Base-by-base conservation (phyloP, 2,113 vertebrate species). In the Phalacrocorax carbo region DNA sequence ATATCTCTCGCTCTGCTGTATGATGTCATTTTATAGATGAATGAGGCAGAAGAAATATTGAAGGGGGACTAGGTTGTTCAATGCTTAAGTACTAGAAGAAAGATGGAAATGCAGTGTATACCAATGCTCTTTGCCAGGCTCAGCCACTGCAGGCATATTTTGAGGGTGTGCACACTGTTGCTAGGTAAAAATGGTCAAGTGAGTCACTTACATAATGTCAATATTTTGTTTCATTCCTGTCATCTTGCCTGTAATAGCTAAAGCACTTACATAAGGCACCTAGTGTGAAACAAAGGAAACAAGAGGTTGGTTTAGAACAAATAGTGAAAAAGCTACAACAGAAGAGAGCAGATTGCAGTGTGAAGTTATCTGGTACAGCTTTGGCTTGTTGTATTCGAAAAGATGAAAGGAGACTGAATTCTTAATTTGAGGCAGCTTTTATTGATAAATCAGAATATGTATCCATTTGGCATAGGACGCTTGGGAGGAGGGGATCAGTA, bases 151-250 rank as follows among this genome's bases (percentile, higher is more conserved):
- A 69, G 12, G 19, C 21, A 51, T 61, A 38, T 27, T 72, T 91
- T 3, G 5, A 58, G 52, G 25, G 2, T 68, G 9, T 75, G 52
- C 32, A 30, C 4, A 7, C 26, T 52, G 88, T 91, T 94, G 82
- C 87, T 85, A 66, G 51, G 88, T 42, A 32, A 90, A 77, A 94
- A 26, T 13, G 10, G 15, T 85, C 60, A n/a, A 49, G 12, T 42
- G 48, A 49, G 20, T 48, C 21, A 77, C 60, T 86, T 94, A 76
- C 40, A 78, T 92, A 68, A 80, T 9, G 15, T 36, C 15, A 95
- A 68, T 94, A 93, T 87, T 92, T 93, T 82, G 36, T n/a, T 75
- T 78, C 29, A 62, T 88, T 93, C 38, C 73, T 88, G 15, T 65
- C 11, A 36, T 49, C 60, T 73, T 91, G 46, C 13, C 4, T 77